Percentiles rank a stretch among this genome's conserved stretches.
These are phyloP conservation scores for Takifugu flavidus DNA, from an alignment of 2,113 vertebrate species.

Conservation along the genomic window DNA sequence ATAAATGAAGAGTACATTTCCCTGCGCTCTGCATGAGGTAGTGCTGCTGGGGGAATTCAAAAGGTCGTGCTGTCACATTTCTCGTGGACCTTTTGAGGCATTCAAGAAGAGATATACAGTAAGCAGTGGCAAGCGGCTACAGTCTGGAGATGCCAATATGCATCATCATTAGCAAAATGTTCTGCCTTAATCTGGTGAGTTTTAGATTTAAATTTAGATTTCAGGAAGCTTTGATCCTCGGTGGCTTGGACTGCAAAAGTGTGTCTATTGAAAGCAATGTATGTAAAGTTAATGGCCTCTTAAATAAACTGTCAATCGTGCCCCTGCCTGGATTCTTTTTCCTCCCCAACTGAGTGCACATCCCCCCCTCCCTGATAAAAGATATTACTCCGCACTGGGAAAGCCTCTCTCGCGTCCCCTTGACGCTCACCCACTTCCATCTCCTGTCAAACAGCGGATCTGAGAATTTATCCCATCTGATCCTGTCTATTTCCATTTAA, in stretches of 20 bases:
- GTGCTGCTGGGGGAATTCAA: conserved; percentile 10
- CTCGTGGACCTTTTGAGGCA: conserved; percentile 21
- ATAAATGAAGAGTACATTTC: conserved; percentile 9
- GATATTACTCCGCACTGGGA: conserved; percentile 37
- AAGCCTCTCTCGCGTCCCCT: conserved; percentile 19
- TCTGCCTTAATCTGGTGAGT: conserved; percentile 18
- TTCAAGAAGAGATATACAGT: conserved; percentile 9
- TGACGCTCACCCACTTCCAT: conserved; percentile 16
- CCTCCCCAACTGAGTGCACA: conserved; percentile 46
- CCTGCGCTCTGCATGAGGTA: conserved; percentile 5
- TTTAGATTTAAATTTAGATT: conserved; percentile 7
- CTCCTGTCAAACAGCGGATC: conserved; percentile 61
- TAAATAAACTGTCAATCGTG: conserved; percentile 79
- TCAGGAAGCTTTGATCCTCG: conserved; percentile 22
- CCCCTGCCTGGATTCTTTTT: conserved; percentile 50
- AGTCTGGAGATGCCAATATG: conserved; percentile 15
- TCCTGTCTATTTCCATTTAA: conserved; percentile 69
- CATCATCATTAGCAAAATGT: conserved; percentile 25
- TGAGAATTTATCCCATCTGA: conserved; percentile 71
- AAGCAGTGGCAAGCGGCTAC: conserved; percentile 9
- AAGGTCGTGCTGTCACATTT: conserved; percentile 59
- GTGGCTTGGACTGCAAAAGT: conserved; percentile 45
- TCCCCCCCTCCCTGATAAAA: conserved; percentile 26
- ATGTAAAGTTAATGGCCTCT: conserved; percentile 80
- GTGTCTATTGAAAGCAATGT: conserved; percentile 57